Conservation (phyloP, 2,797 vertebrate species). For the Cyclura pinguis region DNA sequence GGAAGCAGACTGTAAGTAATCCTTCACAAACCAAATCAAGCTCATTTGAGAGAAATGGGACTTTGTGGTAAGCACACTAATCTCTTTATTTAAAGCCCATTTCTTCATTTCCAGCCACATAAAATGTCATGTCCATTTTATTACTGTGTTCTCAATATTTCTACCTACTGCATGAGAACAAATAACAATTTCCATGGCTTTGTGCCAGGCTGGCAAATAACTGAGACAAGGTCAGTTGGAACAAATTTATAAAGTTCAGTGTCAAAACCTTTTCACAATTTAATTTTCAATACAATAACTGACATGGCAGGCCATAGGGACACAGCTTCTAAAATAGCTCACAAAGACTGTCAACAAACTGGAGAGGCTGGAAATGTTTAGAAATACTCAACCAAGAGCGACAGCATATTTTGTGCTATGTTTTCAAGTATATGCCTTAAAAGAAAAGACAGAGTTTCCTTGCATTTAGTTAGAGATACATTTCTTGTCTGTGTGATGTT, state of each 20-base stretch:
- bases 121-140: slow-evolving; percentile 61
- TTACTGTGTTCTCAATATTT: slow-evolving; percentile 50
- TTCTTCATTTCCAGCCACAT: slow-evolving; percentile 64
- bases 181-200: slow-evolving; percentile 64
- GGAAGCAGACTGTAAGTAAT: slow-evolving; percentile 58
- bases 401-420: slow-evolving; percentile 30
- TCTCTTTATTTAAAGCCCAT: slow-evolving; percentile 68
- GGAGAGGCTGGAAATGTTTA: slow-evolving; percentile 73
- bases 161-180: slow-evolving; percentile 65
- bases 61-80: slow-evolving; percentile 56
- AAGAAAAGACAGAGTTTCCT: slow-evolving; percentile 60
- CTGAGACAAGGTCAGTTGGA: slow-evolving; percentile 77
- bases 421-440: slow-evolving; percentile 65
- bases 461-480: slow-evolving; percentile 62
- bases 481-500: slow-evolving; percentile 71
- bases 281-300: slow-evolving; percentile 66
- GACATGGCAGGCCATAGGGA: slow-evolving; percentile 60
- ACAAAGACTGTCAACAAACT: slow-evolving; percentile 74
- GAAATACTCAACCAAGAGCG: slow-evolving; percentile 59
- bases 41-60: slow-evolving; percentile 61
- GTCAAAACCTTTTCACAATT: slow-evolving; percentile 70
- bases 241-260: slow-evolving; percentile 72
- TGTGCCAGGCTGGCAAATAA: slow-evolving; percentile 70
- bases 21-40: slow-evolving; percentile 47
- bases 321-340: slow-evolving; percentile 68